A percentile compares a stretch with the other conserved stretches of the same genome.
These are phyloP conservation scores for Mormyrus iriodes DNA, from an alignment of 2,113 vertebrate species.

Conservation along the genomic window DNA sequence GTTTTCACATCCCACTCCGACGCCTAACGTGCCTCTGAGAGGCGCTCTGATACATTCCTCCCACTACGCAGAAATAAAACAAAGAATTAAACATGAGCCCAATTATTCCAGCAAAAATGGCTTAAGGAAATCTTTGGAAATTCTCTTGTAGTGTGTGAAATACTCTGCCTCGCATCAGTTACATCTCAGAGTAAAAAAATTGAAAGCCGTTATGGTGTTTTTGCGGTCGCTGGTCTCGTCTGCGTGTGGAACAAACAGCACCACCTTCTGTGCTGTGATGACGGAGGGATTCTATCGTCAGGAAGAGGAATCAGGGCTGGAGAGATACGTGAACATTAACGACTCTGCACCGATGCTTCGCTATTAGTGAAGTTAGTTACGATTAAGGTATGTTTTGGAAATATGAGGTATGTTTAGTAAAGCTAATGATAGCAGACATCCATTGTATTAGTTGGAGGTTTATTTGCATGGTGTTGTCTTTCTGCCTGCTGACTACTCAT, in stretches of 20 bases:
- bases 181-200: background rate
- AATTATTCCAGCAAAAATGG: slow-evolving; percentile 10
- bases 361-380: background rate
- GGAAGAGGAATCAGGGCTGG: background rate
- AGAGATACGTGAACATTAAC: background rate
- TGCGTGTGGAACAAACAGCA: background rate
- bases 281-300: background rate
- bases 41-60: background rate
- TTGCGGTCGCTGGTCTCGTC: background rate
- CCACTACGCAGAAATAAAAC: background rate
- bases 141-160: background rate
- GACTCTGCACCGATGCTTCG: background rate
- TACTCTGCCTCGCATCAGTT: background rate
- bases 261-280: background rate
- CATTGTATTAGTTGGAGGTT: background rate
- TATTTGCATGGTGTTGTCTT: background rate
- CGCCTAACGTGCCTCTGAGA: background rate
- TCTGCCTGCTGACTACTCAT: background rate
- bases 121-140: background rate
- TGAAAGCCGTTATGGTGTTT: too few species aligned
- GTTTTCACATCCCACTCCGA: background rate
- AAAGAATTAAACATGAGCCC: slow-evolving; percentile 21
- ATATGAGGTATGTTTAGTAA: background rate
- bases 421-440: background rate
- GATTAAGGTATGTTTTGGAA: background rate